Base-by-base conservation (phyloP, 2,797 vertebrate genomes). In the Tokudaia muenninki region DNA sequence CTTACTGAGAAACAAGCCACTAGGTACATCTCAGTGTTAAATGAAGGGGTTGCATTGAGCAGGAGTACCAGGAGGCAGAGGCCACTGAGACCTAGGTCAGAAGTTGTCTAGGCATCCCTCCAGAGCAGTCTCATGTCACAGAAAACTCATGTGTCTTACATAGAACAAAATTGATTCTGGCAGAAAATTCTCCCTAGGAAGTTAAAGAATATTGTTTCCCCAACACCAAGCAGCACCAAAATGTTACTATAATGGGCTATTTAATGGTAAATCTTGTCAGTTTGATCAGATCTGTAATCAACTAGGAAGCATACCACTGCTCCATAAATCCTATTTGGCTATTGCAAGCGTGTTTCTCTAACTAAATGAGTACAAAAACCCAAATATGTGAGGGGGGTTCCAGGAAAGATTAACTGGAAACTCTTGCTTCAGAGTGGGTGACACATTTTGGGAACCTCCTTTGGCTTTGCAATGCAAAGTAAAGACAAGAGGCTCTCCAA, bases 291-390 rank as follows among this genome's bases (percentile, higher is more conserved):
- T 21, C 22, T 55, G 65, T 22, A 72, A 37, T 37, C 84, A 37
- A 37, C 22, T 87, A 72, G 29, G 47, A 70, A 52, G 37, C 47
- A 37, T 13, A 37, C 1, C 61, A 50, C 61, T 83, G 90, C 26
- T 88, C 65, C 87, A 95, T 81, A 96, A 95, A 95, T 77, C 65
- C 83, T 80, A 5, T 63, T 92, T 90, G 63, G 61, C 90, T 83
- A 70, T 75, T 87, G 10, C 82, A 94, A 87, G 84, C 82, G 86
- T 55, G 59, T 95, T 95, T 61, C 72, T 92, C 59, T 84, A 92
- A 79, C n/a, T 82, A 90, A 92, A 95, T 75, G 55, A 93, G 50
- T 90, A 26, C 5, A 6, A 84, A 89, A 83, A 67, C 44, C 11
- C 34, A 92, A 94, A 95, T 47, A 19, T n/a, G 13, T 41, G 34